Evolutionary conservation across 2,888 invertebrate genomes (phyloP).

Genomic region (Serripes groenlandicus): DNA sequence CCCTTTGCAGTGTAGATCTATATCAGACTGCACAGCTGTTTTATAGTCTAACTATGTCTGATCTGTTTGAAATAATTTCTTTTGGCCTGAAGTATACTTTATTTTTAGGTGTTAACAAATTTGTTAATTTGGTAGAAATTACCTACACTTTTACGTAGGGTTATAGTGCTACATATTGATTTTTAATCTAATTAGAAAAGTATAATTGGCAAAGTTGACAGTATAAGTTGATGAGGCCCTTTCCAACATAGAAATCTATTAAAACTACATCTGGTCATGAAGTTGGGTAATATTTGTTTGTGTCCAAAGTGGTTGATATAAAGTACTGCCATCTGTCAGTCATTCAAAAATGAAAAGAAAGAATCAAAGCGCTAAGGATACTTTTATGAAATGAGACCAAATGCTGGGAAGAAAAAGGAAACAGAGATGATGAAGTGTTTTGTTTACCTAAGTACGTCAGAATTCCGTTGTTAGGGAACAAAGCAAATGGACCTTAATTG

Average conservation of each 20-base stretch:
- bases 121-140: no score
- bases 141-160: no score
- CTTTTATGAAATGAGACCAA: neutral
- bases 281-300: neutral
- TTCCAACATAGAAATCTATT: neutral
- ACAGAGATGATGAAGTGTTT: conserved; percentile 10
- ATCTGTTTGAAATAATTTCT: neutral
- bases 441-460: conserved; percentile 35
- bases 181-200: no score
- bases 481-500: conserved; percentile 29
- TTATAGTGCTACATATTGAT: no score
- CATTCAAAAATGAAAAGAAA: neutral
- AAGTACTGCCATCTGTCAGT: conserved; percentile 2
- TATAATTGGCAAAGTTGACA: no score
- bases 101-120: no score
- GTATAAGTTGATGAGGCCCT: no score
- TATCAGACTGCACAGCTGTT: neutral
- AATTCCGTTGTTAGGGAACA: conserved; percentile 41
- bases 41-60: neutral
- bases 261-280: neutral
- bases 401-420: neutral
- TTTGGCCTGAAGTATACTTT: neutral
- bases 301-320: neutral
- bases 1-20: neutral
- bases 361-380: neutral